Conservation (phyloP, 2,113 vertebrate species). For the Microtus montanus region DNA sequence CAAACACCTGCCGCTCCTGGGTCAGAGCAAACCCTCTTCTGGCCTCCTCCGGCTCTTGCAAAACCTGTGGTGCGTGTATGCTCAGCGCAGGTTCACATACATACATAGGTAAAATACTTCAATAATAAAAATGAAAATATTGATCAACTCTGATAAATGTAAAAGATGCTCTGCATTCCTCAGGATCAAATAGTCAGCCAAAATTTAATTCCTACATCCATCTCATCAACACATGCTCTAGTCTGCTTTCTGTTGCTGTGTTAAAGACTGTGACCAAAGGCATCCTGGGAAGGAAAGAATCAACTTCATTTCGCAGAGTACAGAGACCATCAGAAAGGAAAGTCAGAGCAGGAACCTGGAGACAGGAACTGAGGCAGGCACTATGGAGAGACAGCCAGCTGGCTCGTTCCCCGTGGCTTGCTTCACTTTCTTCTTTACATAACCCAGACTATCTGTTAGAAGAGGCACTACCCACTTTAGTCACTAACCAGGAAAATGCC, state of each 20-base stretch:
- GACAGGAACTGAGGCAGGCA: background rate
- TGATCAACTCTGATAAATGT: background rate
- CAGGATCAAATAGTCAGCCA: background rate
- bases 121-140: background rate
- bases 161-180: too few relatives aligned
- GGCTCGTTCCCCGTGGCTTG: background rate
- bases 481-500: background rate
- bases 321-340: background rate
- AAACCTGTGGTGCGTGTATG: too few relatives aligned
- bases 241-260: background rate
- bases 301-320: background rate
- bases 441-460: background rate
- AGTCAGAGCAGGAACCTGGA: background rate
- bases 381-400: background rate
- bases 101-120: background rate
- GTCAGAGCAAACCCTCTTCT: too few relatives aligned
- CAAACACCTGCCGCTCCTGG: too few relatives aligned
- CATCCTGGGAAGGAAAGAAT: background rate
- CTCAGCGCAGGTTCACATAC: background rate
- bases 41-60: too few relatives aligned
- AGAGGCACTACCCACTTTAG: background rate
- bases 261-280: background rate
- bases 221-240: background rate
- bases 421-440: background rate
- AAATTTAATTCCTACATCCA: background rate